Base-by-base conservation (phyloP, 1,140 invertebrate species). In the Lutraria rhynchaena region DNA sequence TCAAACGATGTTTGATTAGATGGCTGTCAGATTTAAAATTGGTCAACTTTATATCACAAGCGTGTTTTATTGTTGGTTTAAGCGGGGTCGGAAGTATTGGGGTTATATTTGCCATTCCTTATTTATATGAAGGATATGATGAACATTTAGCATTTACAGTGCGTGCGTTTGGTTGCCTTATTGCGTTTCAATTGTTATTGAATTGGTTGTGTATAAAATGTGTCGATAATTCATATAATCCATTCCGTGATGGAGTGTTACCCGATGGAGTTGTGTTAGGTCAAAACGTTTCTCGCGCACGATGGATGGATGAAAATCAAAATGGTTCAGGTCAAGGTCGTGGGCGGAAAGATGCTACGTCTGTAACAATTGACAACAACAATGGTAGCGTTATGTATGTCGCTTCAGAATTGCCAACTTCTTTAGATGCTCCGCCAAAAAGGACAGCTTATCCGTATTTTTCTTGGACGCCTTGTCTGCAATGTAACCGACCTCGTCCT, bases 381-480 rank as follows among this genome's bases (percentile, higher is more conserved):
- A 81, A 51, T 44, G 46, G 41, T 7, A 83, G 70, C 67, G 46
- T 44, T 11, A 83, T 86, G 78, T 65, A 81, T 67, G 61, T 55
- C 74, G 55, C 74, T 60, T 69, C 81, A 2, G 51, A 71, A 61
- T 44, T 86, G 24, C 78, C 84, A 13, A 58, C 58, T 1, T 61
- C 49, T 22, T 77, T 53, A 24, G 53, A 74, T 33, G 73, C 41
- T 33, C 65, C 17, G n/a, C 63, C 67, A n/a, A 61, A 82, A 44
- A 41, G 83, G 1, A 82, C 78, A n/a, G 65, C 61, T 4, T 87
- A 84, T 75, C 85, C 85, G 0, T 88, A 88, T 77, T 88, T 86
- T 82, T 88, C 87, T 4, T 87, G 87, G 86, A 77, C 71, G 22
- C 87, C 86, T 0, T 89, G 88, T 71, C 63, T 82, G 53, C 67